Percentiles rank a stretch among this genome's conserved stretches.
Evolutionary conservation across 2,888 invertebrate genomes (phyloP).

Genomic region (Drosophila affinis): DNA sequence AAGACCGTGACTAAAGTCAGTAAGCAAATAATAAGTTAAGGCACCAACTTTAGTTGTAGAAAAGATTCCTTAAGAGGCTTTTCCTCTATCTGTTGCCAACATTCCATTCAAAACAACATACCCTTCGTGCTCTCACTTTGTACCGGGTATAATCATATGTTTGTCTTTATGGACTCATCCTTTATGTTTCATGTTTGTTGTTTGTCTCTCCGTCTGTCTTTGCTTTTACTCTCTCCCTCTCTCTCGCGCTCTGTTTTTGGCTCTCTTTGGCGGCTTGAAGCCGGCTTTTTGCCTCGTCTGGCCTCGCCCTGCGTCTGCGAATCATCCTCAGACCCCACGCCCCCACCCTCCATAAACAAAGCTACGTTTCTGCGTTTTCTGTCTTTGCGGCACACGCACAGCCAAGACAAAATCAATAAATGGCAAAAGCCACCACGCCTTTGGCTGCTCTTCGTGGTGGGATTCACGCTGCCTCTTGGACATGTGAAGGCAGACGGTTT

Average conservation of each 20-base stretch:
- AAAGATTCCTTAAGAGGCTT: neutral
- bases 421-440: constrained; percentile 57
- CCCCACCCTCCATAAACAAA: constrained; percentile 35
- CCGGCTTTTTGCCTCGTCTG: constrained; percentile 59
- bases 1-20: neutral
- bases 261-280: constrained; percentile 33
- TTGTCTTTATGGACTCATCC: constrained; percentile 41
- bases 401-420: constrained; percentile 63
- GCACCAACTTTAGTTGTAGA: too few species aligned
- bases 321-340: constrained; percentile 1
- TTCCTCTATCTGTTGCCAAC: neutral
- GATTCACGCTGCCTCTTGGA: constrained; percentile 8
- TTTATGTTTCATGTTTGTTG: constrained; percentile 29
- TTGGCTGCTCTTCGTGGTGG: constrained; percentile 21
- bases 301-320: constrained; percentile 17
- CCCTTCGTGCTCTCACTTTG: neutral
- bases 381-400: constrained; percentile 39
- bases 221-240: constrained; percentile 15
- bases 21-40: neutral
- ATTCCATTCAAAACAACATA: neutral
- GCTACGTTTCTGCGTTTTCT: constrained; percentile 38
- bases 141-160: constrained; percentile 42
- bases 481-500: constrained; percentile 28
- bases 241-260: neutral
- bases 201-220: constrained; percentile 28